phyloP scores from a whole-genome alignment of 92 coral and sea anemone species.

The Galaxea fascicularis region DNA sequence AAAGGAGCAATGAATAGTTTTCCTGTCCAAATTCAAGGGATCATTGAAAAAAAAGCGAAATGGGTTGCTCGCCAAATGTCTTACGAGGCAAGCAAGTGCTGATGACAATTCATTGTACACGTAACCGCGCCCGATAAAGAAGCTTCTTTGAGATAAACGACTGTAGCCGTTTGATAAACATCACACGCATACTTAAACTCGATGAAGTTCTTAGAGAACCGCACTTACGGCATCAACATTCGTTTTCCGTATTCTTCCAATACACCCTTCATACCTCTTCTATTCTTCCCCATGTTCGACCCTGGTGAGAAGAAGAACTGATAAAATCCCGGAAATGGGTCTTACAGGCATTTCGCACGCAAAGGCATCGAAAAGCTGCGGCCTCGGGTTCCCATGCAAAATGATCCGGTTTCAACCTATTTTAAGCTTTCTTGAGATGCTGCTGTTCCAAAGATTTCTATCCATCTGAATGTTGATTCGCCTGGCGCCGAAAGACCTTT shows the following conservation, averaged over 20 bases:
- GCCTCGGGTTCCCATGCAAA: not conserved
- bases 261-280: not conserved
- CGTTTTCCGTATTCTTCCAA: not conserved
- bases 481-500: not conserved
- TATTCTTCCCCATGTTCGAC: not conserved
- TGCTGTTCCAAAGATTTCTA: too few species aligned
- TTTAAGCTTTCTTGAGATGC: too few species aligned
- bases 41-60: not conserved
- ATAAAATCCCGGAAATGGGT: not conserved
- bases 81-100: too few species aligned
- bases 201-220: not conserved
- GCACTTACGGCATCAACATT: not conserved
- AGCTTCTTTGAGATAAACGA: not conserved
- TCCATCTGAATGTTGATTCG: not conserved
- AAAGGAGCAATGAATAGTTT: not conserved
- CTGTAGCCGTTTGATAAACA: not conserved
- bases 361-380: not conserved
- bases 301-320: not conserved
- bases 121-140: not conserved
- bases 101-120: too few species aligned
- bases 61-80: not conserved
- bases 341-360: not conserved
- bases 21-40: not conserved
- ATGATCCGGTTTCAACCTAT: not conserved
- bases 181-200: slow-evolving; percentile 3